Conservation (phyloP, 2,113 vertebrate genomes). For the Lonchura striata region DNA sequence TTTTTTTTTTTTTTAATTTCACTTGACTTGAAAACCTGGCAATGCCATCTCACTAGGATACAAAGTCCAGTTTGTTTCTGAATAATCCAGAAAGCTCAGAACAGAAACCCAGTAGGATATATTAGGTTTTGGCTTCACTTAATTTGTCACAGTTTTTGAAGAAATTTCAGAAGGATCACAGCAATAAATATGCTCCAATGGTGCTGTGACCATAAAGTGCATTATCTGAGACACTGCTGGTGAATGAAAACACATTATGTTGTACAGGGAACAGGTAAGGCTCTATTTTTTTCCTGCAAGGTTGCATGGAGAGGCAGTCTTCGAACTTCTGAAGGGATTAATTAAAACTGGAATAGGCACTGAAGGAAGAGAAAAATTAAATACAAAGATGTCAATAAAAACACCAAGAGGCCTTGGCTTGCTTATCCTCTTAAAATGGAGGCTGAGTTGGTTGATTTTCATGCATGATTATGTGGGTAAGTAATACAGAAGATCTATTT, state of each 20-base stretch:
- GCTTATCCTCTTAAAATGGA: not conserved
- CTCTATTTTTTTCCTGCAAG: not conserved
- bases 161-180: not conserved
- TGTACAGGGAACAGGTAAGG: not conserved
- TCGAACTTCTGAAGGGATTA: not conserved
- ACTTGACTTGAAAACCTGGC: not conserved
- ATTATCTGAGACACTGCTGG: not conserved
- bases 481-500: not conserved
- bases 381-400: not conserved
- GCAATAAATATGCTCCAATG: not conserved
- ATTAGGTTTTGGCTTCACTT: not conserved
- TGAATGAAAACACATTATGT: not conserved
- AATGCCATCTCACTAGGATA: not conserved
- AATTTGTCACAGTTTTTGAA: not conserved
- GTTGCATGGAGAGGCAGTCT: not conserved
- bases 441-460: not conserved
- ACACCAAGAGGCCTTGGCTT: not conserved
- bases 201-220: not conserved
- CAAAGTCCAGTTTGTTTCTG: not conserved
- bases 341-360: not conserved
- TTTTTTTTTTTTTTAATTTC: not conserved
- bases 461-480: not conserved
- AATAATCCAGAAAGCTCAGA: not conserved
- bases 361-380: not conserved
- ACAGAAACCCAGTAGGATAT: not conserved